Conservation (phyloP, 2,797 vertebrate genomes). For the Amniataba percoides region DNA sequence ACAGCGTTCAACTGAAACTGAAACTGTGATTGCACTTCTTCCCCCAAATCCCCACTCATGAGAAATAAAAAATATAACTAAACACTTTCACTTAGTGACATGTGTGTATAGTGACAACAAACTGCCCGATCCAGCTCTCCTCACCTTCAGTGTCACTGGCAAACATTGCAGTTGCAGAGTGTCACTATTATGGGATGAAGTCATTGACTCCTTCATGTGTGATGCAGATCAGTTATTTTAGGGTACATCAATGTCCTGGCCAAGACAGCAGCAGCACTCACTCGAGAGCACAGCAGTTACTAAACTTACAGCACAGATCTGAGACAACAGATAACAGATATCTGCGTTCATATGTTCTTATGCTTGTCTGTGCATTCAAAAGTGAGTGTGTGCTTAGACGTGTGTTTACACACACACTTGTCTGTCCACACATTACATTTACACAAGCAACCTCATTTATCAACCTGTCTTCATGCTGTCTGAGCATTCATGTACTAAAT, state of each 20-base stretch:
- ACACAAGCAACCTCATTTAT: slow-evolving; percentile 32
- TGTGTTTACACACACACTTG: not conserved
- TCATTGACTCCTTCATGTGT: too few species aligned
- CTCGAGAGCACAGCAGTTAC: too few species aligned
- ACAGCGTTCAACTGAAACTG: slow-evolving; percentile 37
- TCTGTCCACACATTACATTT: not conserved
- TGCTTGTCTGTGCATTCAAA: not conserved
- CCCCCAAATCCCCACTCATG: not conserved
- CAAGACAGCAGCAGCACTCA: too few species aligned
- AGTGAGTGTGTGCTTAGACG: not conserved
- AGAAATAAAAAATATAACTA: not conserved
- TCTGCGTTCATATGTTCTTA: too few species aligned
- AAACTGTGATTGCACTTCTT: slow-evolving; percentile 18
- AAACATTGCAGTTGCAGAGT: too few species aligned
- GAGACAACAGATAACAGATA: too few species aligned
- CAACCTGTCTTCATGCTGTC: slow-evolving; percentile 27
- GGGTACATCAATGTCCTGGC: too few species aligned
- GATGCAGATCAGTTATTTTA: too few species aligned
- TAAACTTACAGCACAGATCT: too few species aligned
- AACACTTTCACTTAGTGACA: not conserved
- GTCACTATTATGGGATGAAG: too few species aligned
- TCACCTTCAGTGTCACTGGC: too few species aligned
- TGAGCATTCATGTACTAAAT: slow-evolving; percentile 46
- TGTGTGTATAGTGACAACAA: slow-evolving; percentile 8
- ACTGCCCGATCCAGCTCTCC: not conserved